phyloP scores from a whole-genome alignment of 2,888 invertebrate species.

The Acrobasis suavella region DNA sequence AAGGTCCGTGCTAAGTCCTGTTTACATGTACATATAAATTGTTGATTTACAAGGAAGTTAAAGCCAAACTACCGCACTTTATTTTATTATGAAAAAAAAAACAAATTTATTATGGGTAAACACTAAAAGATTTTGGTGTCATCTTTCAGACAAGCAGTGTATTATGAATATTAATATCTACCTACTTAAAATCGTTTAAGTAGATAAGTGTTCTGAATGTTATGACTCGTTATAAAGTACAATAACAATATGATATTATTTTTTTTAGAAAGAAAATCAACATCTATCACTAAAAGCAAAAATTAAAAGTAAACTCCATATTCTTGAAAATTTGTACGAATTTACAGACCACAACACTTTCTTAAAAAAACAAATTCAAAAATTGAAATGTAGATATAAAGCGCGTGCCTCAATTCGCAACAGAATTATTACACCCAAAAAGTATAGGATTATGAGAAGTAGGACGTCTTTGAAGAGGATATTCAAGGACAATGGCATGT shows the following conservation, averaged over 20 bases:
- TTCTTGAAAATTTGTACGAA: not conserved
- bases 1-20: no score
- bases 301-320: not conserved
- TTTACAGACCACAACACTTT: not conserved
- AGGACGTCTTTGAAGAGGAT: not conserved
- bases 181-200: not conserved
- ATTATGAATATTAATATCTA: not conserved
- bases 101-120: not conserved
- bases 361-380: not conserved
- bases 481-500: not conserved
- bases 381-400: conserved; percentile 8
- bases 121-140: no score
- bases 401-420: not conserved
- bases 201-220: not conserved
- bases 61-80: no score
- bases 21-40: no score
- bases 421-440: not conserved
- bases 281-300: not conserved
- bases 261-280: conserved; percentile 15
- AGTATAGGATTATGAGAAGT: not conserved
- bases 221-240: no score
- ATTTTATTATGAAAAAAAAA: not conserved
- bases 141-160: no score
- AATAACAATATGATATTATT: not conserved
- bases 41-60: no score